Conservation (phyloP, 2,888 invertebrate genomes). For the Linnaemya vulpina region DNA sequence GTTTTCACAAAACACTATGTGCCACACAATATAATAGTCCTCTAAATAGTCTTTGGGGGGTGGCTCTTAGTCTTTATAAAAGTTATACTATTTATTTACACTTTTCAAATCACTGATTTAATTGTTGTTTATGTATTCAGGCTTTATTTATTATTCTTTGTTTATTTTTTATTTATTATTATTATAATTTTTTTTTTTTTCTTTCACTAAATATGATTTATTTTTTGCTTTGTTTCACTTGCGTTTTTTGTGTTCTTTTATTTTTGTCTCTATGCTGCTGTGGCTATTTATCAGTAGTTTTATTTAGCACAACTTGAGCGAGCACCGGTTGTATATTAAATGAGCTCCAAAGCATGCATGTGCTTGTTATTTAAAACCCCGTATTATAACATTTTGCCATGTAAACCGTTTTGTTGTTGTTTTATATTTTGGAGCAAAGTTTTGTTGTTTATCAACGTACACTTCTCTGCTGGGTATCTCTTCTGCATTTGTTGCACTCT, state of each 20-base stretch:
- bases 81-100: background rate
- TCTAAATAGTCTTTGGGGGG: background rate
- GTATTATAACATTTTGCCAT: conserved; percentile 58
- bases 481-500: background rate
- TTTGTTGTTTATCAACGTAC: conserved; percentile 33
- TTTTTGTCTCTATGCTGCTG: conserved; percentile 8
- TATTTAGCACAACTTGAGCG: conserved; percentile 68
- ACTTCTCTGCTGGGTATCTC: background rate
- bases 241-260: background rate
- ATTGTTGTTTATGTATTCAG: conserved; percentile 26
- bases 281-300: conserved; percentile 35
- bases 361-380: conserved; percentile 69
- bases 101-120: background rate
- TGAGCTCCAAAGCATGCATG: conserved; percentile 71
- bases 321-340: conserved; percentile 74
- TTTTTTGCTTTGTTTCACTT: conserved; percentile 39
- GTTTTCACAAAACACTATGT: background rate
- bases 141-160: conserved; percentile 21
- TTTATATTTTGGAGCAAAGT: background rate
- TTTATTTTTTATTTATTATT: conserved; percentile 42
- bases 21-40: background rate
- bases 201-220: conserved; percentile 6
- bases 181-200: conserved; percentile 18
- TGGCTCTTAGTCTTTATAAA: background rate
- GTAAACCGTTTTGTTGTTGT: conserved; percentile 7